Base-by-base conservation (phyloP, 2,113 vertebrate species). In the Poeciliopsis occidentalis region DNA sequence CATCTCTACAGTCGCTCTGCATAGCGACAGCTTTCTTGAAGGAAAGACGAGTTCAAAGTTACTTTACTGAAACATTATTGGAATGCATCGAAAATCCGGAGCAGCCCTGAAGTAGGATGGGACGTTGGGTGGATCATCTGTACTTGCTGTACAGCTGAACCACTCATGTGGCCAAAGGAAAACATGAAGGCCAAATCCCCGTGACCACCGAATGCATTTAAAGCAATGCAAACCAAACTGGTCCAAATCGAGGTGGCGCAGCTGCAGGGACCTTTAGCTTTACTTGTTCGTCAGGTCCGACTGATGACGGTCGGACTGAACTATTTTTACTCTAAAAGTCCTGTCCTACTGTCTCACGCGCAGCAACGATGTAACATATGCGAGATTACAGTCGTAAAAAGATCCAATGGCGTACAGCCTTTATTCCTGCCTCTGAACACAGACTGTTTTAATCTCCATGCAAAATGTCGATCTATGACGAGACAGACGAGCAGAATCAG, bases 391-490 rank as follows among this genome's bases (percentile, higher is more conserved):
- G 4, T 47, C 44, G 4, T 47, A 73, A 26, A 15, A 76, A 12
- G 15, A 60, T 0, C 34, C 1, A 10, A 71, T 41, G 47, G 34
- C 69, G 37, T 12, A 60, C 47, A 57, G 22, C 51, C 69, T 29
- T 64, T 12, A 61, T 31, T 69, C 66, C 68, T 51, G 80, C 65
- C 72, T 79, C 70, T 47, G 90, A 83, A 90, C 89, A 93, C 88
- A 57, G 22, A 93, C 94, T 24, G 93, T 93, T 94, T 94, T 92
- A 93, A 96, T 96, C 93, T 94, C 93, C 89, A 94, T 94, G 96
- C 95, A 95, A 97, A 97, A 97, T 96, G 96, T 96, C 97, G 95
- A 95, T 96, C 94, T 94, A 93, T 96, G 96, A 96, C 96, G 96
- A 97, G 96, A 95, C 95, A 94, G 94, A 94, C 93, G 89, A 85